Conservation (phyloP, 2,797 vertebrate species). For the Cetoscarus ocellatus region DNA sequence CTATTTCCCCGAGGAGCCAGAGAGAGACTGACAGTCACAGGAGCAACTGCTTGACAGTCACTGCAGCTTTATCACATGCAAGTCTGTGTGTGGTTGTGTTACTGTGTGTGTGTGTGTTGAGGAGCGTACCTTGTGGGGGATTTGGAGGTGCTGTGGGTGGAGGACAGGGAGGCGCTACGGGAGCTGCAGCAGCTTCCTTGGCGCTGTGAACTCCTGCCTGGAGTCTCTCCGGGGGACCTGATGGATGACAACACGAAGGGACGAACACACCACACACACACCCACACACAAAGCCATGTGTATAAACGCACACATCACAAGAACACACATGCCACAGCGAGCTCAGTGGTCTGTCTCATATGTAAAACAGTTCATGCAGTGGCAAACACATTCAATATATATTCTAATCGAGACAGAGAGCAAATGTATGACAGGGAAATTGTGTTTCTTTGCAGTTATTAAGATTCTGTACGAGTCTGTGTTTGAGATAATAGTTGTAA, state of each 20-base stretch:
- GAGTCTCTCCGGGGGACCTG: conserved; percentile 92
- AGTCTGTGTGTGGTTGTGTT: conserved; percentile 2
- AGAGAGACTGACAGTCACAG: conserved; percentile 40
- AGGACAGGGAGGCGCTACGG: conserved; percentile 91
- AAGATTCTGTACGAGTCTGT: conserved; percentile 45
- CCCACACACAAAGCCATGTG: conserved; percentile 35
- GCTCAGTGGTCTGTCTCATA: conserved; percentile 42
- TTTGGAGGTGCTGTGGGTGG: conserved; percentile 89
- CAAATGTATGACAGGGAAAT: conserved; percentile 13
- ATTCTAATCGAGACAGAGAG: conserved; percentile 49
- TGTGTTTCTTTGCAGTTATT: conserved; percentile 36
- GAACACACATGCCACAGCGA: conserved; percentile 39
- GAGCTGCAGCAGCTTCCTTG: conserved; percentile 94
- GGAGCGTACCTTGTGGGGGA: conserved; percentile 90
- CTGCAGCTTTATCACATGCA: background rate
- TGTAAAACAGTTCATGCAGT: conserved; percentile 40
- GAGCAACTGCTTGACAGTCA: conserved; percentile 21
- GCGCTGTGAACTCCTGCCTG: conserved; percentile 87
- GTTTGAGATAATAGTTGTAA: conserved; percentile 48
- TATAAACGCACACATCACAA: conserved; percentile 33
- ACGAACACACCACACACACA: conserved; percentile 33
- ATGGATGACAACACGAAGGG: conserved; percentile 34
- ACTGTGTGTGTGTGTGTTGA: conserved; percentile 10
- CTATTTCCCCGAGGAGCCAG: conserved; percentile 23
- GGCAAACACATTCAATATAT: conserved; percentile 49